These are phyloP conservation scores for Drosophila tristis DNA, from an alignment of 1,140 invertebrate genomes.

Conservation along the genomic window DNA sequence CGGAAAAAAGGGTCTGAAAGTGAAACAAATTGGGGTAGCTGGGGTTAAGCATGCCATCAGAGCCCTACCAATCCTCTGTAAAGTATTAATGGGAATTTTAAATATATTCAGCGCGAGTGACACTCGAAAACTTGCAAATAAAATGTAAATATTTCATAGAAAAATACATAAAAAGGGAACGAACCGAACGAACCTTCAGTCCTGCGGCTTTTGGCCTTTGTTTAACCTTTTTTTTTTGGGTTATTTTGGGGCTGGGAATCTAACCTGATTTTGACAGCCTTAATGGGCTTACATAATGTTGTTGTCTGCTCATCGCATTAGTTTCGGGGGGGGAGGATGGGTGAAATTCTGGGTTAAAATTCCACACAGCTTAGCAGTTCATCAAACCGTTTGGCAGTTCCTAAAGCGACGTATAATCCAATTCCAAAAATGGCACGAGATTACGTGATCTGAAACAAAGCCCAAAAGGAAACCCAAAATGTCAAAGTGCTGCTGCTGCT, in stretches of 20 bases:
- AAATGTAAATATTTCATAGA: slow-evolving; percentile 73
- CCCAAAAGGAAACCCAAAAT: slow-evolving; percentile 11
- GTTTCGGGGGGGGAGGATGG: background rate
- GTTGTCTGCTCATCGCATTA: slow-evolving; percentile 44
- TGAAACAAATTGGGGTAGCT: slow-evolving; percentile 36
- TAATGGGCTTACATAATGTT: slow-evolving; percentile 57
- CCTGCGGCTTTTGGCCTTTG: slow-evolving; percentile 45
- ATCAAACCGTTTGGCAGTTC: slow-evolving; percentile 31
- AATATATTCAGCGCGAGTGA: slow-evolving; percentile 57
- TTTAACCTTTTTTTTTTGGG: slow-evolving; percentile 23
- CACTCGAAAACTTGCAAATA: slow-evolving; percentile 62
- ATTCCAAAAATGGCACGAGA: slow-evolving; percentile 27
- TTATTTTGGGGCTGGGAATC: background rate
- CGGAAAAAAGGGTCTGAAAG: slow-evolving; percentile 47
- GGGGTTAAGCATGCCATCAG: slow-evolving; percentile 22
- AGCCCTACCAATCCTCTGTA: background rate
- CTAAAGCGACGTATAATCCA: slow-evolving; percentile 34
- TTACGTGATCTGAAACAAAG: slow-evolving; percentile 35
- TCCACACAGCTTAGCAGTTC: slow-evolving; percentile 39
- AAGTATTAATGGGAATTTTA: slow-evolving; percentile 69
- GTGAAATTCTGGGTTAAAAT: slow-evolving; percentile 18
- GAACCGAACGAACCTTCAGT: slow-evolving; percentile 28
- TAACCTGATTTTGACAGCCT: slow-evolving; percentile 64
- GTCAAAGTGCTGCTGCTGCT: slow-evolving; percentile 44
- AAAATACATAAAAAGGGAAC: slow-evolving; percentile 23